These are phyloP conservation scores for Anoplius nigerrimus DNA, from an alignment of 2,888 invertebrate genomes.

Conservation along the genomic window DNA sequence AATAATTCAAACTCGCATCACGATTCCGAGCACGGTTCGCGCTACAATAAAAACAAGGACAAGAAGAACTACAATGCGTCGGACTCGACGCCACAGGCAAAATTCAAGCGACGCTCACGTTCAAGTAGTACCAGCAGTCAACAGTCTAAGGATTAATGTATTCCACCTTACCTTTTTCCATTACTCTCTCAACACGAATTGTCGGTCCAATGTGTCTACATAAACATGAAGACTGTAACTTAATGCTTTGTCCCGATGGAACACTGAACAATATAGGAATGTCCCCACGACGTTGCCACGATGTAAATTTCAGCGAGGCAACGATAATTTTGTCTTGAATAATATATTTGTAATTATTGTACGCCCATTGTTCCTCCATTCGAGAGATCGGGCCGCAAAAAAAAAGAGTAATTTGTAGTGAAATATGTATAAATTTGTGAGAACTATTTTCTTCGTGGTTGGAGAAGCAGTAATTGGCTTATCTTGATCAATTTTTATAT, in stretches of 20 bases:
- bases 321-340: not conserved
- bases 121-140: slow-evolving; percentile 66
- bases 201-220: slow-evolving; percentile 1
- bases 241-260: slow-evolving; percentile 1
- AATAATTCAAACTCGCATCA: slow-evolving; percentile 50
- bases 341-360: not conserved
- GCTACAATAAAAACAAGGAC: slow-evolving; percentile 41
- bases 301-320: not conserved
- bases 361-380: no score
- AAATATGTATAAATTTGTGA: no score
- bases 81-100: slow-evolving; percentile 55
- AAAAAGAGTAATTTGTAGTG: no score
- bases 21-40: slow-evolving; percentile 45
- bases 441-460: no score
- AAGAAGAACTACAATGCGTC: slow-evolving; percentile 44
- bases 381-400: no score
- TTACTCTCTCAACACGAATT: not conserved
- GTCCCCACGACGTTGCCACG: not conserved
- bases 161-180: not conserved
- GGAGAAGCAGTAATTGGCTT: no score
- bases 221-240: not conserved
- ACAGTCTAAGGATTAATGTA: slow-evolving; percentile 62
- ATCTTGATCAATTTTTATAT: no score
- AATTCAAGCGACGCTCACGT: slow-evolving; percentile 67
- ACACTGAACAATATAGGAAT: not conserved